Base-by-base conservation (phyloP, 2,888 invertebrate species). In the Dynastes grantii region DNA sequence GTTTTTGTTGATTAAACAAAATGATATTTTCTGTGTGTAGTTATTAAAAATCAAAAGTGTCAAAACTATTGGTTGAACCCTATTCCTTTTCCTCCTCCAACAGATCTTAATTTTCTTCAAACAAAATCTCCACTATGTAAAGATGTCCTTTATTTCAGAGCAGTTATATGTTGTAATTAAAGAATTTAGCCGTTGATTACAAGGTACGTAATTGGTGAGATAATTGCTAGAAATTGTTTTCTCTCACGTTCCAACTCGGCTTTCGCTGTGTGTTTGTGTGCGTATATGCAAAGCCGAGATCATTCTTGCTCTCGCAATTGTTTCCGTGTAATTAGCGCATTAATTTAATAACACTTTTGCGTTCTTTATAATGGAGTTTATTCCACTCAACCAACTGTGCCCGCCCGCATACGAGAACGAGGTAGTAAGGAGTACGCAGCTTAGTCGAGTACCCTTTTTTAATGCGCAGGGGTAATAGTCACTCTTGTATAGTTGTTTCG, bases 301-400 rank as follows among this genome's bases (percentile, higher is more conserved):
- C 61, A 63, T 75, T 71, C n/a, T 71, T 71, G 8, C 45, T 40
- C 27, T 61, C 45, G 45, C 29, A 63, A 75, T 63, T 75, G 61
- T 75, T 75, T 75, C 73, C 73, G 61, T 63, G 61, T 75, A 75
- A 75, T 75, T 75, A 75, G 61, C 73, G 29, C 73, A 75, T 61
- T 61, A 75, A 61, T 75, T 75, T 75, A 75, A 75, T 75, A 75
- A 75, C 27, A 58, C 73, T 75, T 40, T 68, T 68, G 51, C 27
- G 29, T 51, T 51, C 68, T 68, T 68, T 68, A 61, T 75, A 75
- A 75, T 75, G 61, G 61, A 61, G 73, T 75, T 75, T 75, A 45
- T 61, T 61, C 73, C 73, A 75, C 73, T 75, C 45, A 63, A 45
- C 73, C 73, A 75, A 75, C 73, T 75, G 73, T 45, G 73, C 45